A percentile compares a stretch with the other conserved stretches of the same genome.
Conservation (phyloP, 2,113 vertebrate species). For the Mastomys natalensis region DNA sequence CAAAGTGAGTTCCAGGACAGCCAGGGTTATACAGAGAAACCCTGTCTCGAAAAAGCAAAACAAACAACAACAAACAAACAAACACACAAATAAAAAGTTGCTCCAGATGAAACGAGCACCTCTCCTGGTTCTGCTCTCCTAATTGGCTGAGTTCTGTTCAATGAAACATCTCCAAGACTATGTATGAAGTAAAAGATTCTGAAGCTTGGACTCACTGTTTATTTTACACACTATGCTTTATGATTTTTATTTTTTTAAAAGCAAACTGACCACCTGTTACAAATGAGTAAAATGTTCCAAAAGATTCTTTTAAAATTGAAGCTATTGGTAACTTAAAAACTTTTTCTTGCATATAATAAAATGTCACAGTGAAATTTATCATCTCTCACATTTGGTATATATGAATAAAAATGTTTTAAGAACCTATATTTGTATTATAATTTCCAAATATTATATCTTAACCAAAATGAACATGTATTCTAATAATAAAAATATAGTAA, state of each 20-base stretch:
- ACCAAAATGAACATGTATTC: not conserved
- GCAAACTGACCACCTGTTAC: not conserved
- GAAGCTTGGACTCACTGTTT: not conserved
- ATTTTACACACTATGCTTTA: not conserved
- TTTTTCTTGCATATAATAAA: not conserved
- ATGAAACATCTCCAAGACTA: not conserved
- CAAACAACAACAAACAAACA: too few species aligned
- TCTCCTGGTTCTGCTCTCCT: not conserved
- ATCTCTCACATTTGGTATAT: not conserved
- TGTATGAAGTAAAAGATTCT: not conserved
- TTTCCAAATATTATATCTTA: constrained; percentile 31
- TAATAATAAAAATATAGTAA: not conserved
- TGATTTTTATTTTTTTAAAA: too few species aligned
- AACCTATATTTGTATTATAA: not conserved
- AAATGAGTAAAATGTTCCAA: not conserved
- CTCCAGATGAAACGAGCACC: not conserved
- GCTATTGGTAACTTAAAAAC: not conserved
- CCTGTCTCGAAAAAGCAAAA: too few species aligned
- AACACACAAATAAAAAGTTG: not conserved
- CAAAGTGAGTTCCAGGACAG: too few species aligned
- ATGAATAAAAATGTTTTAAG: not conserved
- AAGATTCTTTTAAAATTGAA: constrained; percentile 35
- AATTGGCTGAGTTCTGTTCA: not conserved
- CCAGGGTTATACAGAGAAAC: too few species aligned
- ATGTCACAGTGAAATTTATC: not conserved